These are phyloP conservation scores for Terrapene triunguis DNA, from an alignment of 2,113 vertebrate species.

Conservation along the genomic window DNA sequence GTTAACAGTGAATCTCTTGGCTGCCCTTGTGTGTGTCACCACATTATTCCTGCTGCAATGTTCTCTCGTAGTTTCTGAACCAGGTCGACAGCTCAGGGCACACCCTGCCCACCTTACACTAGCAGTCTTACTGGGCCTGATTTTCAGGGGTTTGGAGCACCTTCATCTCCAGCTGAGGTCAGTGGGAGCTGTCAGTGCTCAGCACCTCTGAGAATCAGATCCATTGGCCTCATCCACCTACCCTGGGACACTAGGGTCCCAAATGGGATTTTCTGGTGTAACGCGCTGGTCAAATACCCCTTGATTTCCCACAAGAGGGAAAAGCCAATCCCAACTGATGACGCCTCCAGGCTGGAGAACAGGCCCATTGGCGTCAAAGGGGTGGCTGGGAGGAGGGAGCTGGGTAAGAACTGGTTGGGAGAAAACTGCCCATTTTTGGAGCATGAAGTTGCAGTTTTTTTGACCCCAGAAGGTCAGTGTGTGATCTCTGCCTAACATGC, in stretches of 20 bases:
- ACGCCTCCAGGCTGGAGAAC: neutral
- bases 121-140: neutral
- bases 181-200: neutral
- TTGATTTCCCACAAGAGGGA: neutral
- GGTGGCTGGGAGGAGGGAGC: neutral
- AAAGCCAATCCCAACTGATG: neutral
- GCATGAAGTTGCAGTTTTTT: neutral
- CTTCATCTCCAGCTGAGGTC: neutral
- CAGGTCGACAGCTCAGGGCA: neutral
- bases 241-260: neutral
- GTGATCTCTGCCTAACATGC: neutral
- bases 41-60: neutral
- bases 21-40: neutral
- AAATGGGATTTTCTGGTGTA: neutral
- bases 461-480: neutral
- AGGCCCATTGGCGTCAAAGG: neutral
- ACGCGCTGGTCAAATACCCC: neutral
- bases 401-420: neutral
- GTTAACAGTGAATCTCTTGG: neutral
- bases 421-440: neutral
- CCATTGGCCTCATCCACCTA: neutral
- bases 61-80: neutral
- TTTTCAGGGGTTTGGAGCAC: neutral
- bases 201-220: neutral
- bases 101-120: neutral